Base-by-base conservation (phyloP, 2,888 invertebrate genomes). In the Mesoligia furuncula region DNA sequence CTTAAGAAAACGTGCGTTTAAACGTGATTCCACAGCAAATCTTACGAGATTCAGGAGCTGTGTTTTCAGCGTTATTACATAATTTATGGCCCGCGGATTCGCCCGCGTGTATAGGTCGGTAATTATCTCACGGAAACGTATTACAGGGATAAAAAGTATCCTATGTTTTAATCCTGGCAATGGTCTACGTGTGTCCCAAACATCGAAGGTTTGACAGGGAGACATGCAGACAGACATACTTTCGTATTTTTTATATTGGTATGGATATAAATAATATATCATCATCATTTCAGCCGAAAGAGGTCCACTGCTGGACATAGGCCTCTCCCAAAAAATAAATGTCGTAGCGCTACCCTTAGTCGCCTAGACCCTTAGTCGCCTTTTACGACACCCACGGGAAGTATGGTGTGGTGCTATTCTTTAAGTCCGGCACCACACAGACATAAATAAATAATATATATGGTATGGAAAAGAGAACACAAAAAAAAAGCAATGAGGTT, bases 11-110 rank as follows among this genome's bases (percentile, higher is more conserved):
- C 59, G 73, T 39, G 48, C 24, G 62, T 75, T 82, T 76, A 76
- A 68, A 79, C 57, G 62, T 71, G 42, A 68, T 79, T 78, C 39
- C 57, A 67, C 59, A 71, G 65, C 67, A 78, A 77, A 80, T 71
- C 31, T 51, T 68, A 45, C 57, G 13, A 68, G 57, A 61, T 79
- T 78, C 59, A 51, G 70, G 64, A 71, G 20, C 61, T 48, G 42
- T 76, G 73, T 75, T 79, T 75, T 64, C 59, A 57, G 68, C 54
- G 61, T 27, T 68, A 66, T 69, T 69, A 61, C 57, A 27, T 77
- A 69, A 76, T 76, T 73, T 70, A 80, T 68, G 42, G 9, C 54
- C 9, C 54, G 54, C 54, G 54, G 9, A 0, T 54, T 24, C 24
- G 24, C 9, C 24, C 24, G 9, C 54, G 54, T 54, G 9, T 8